These are phyloP conservation scores for Drosophila sturtevanti DNA, from an alignment of 1,140 invertebrate genomes.

Conservation along the genomic window DNA sequence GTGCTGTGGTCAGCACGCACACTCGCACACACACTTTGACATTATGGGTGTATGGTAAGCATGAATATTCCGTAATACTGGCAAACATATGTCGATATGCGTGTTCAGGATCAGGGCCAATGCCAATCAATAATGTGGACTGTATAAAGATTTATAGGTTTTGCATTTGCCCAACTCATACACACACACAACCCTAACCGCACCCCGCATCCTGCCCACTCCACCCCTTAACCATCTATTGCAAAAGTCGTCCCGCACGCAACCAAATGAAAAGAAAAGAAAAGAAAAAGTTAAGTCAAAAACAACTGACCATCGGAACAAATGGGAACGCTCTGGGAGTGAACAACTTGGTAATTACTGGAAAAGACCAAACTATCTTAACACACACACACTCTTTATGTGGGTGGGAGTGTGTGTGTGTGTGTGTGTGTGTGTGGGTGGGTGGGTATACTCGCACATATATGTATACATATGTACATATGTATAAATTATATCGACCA, in stretches of 20 bases:
- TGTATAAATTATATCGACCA: no score
- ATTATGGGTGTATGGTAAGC: constrained; percentile 16
- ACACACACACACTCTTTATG: no score
- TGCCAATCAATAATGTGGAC: constrained; percentile 79
- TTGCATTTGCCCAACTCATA: constrained; percentile 50
- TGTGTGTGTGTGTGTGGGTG: not conserved
- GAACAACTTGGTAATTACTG: constrained; percentile 1
- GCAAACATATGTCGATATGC: constrained; percentile 73
- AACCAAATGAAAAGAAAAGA: not conserved
- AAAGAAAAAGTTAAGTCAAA: not conserved
- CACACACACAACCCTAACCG: constrained; percentile 8
- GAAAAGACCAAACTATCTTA: not conserved
- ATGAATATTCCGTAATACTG: constrained; percentile 57
- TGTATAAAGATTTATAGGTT: constrained; percentile 82
- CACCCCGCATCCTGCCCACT: not conserved
- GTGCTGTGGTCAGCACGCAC: constrained; percentile 8
- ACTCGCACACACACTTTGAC: constrained; percentile 35
- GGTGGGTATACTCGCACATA: no score
- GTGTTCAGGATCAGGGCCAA: constrained; percentile 44
- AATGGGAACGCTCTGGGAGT: not conserved
- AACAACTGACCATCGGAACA: constrained; percentile 1
- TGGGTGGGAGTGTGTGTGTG: not conserved
- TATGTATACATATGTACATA: not conserved
- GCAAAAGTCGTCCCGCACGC: not conserved
- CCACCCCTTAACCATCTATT: not conserved